Evolutionary conservation across 2,113 vertebrate species (phyloP).

Genomic region (Channa maculata): DNA sequence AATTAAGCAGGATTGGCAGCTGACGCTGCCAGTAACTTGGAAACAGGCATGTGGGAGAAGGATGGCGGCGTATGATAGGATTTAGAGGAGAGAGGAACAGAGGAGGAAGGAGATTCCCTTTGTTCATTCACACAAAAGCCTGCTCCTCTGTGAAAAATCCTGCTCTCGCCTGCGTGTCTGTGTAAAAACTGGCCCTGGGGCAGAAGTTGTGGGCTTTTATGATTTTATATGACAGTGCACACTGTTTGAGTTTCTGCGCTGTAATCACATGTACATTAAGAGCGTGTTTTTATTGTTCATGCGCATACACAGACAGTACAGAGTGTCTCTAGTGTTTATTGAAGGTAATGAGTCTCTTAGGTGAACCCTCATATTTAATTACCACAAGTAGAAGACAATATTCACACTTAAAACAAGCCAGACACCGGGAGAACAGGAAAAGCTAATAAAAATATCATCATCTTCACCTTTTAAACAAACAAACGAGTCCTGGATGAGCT

Average conservation of each 20-base stretch:
- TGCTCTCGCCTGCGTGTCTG: slow-evolving; percentile 22
- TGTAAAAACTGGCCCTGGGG: slow-evolving; percentile 51
- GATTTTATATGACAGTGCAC: slow-evolving; percentile 44
- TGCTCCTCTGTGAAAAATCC: slow-evolving; percentile 47
- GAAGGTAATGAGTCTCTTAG: slow-evolving; percentile 34
- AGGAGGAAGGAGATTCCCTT: slow-evolving; percentile 75
- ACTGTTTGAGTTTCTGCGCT: slow-evolving; percentile 36
- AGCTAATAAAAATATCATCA: neutral
- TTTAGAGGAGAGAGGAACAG: slow-evolving; percentile 52
- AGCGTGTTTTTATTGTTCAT: slow-evolving; percentile 25
- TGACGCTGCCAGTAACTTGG: slow-evolving; percentile 71
- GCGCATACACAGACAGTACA: neutral
- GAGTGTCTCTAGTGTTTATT: slow-evolving; percentile 14
- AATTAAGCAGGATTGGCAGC: slow-evolving; percentile 78
- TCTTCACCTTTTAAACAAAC: neutral
- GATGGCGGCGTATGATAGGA: slow-evolving; percentile 69
- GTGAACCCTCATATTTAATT: slow-evolving; percentile 45
- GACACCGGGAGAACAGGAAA: slow-evolving; percentile 1
- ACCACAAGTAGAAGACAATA: slow-evolving; percentile 21
- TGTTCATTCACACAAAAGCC: slow-evolving; percentile 73
- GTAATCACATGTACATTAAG: slow-evolving; percentile 5
- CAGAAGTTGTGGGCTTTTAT: slow-evolving; percentile 54
- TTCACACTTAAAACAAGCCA: slow-evolving; percentile 13
- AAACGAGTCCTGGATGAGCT: slow-evolving; percentile 12
- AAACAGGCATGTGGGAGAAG: slow-evolving; percentile 75